phyloP scores from a whole-genome alignment of 2,797 vertebrate species.

The Tarsius wallacei region DNA sequence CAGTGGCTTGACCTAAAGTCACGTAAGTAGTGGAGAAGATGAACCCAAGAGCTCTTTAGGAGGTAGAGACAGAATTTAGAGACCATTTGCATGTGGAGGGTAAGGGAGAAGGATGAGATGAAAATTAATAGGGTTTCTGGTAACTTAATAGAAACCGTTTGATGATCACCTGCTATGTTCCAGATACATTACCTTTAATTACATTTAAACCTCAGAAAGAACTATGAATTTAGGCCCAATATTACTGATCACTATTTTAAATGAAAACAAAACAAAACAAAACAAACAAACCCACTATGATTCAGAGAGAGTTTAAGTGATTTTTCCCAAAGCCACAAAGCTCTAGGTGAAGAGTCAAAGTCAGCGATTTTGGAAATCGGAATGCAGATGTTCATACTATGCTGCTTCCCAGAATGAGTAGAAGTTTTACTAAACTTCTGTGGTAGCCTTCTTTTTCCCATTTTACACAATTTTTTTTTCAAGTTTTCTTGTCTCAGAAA shows the following conservation, averaged over 20 bases:
- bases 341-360: constrained; percentile 5
- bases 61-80: constrained; percentile 28
- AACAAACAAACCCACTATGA: not conserved
- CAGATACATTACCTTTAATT: constrained; percentile 14
- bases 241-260: constrained; percentile 15
- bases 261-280: not conserved
- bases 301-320: constrained; percentile 36
- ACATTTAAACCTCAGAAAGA: constrained; percentile 30
- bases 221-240: not conserved
- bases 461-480: not conserved
- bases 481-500: not conserved
- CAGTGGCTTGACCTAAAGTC: not conserved
- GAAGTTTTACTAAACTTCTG: not conserved
- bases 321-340: constrained; percentile 24
- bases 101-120: not conserved
- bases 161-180: not conserved
- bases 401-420: not conserved
- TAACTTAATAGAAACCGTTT: not conserved
- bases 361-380: constrained; percentile 3
- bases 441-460: not conserved
- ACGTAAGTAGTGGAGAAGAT: not conserved
- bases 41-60: not conserved
- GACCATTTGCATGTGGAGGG: not conserved
- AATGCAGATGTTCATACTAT: not conserved
- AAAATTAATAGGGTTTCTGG: not conserved